A percentile compares a stretch with the other conserved stretches of the same genome.
Conservation (phyloP, 1,140 invertebrate species). For the Melanaphis sacchari region DNA sequence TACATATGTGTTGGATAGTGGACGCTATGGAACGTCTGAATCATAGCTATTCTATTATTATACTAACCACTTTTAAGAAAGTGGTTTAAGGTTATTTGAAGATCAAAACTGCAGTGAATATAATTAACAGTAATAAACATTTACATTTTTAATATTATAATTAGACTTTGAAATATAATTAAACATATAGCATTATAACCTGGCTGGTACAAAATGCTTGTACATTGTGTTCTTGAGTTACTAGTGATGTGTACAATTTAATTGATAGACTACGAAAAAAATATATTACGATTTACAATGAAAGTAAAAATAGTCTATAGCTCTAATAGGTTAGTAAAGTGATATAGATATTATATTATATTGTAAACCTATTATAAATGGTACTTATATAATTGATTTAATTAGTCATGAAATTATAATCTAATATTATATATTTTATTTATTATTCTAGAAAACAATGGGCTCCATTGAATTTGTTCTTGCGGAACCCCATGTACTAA, state of each 20-base stretch:
- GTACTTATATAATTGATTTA: too few species aligned
- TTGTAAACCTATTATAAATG: too few species aligned
- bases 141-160: background rate
- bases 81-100: constrained; percentile 11
- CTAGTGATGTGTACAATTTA: background rate
- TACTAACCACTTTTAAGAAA: background rate
- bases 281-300: background rate
- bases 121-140: background rate
- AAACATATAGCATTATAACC: background rate
- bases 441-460: too few species aligned
- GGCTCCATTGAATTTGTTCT: too few species aligned
- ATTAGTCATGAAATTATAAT: too few species aligned
- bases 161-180: background rate
- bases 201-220: too few species aligned
- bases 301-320: background rate
- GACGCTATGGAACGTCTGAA: background rate
- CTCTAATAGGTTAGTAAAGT: background rate
- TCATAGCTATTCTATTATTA: constrained; percentile 1
- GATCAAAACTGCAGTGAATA: background rate
- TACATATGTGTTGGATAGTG: background rate
- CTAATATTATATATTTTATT: too few species aligned
- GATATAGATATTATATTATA: too few species aligned
- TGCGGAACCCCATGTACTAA: too few species aligned
- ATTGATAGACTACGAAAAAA: background rate
- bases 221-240: background rate